These are phyloP conservation scores for Pocota personata DNA, from an alignment of 2,888 invertebrate species.

Conservation along the genomic window DNA sequence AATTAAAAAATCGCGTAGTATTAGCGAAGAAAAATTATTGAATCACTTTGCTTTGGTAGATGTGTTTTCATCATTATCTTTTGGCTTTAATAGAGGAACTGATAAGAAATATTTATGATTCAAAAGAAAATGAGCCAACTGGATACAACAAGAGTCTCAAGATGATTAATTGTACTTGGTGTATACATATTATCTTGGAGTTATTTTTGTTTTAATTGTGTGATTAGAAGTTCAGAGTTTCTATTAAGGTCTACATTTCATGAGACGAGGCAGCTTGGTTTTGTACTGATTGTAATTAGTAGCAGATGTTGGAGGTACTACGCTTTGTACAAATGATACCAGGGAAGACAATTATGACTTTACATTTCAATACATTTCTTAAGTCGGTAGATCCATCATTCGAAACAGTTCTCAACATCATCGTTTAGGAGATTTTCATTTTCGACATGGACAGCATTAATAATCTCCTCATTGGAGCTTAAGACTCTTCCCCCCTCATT, in stretches of 20 bases:
- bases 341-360: no score
- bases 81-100: background rate
- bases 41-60: background rate
- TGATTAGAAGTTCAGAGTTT: background rate
- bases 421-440: no score
- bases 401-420: no score
- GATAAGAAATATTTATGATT: background rate
- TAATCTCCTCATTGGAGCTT: no score
- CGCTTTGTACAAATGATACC: no score
- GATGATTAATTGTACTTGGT: background rate
- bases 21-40: background rate
- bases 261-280: no score
- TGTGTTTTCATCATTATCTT: background rate
- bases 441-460: no score
- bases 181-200: background rate
- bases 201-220: background rate
- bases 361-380: no score
- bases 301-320: no score
- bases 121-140: background rate
- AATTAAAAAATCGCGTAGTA: background rate
- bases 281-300: no score
- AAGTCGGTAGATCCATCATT: no score
- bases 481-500: no score
- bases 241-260: background rate
- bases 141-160: background rate